Evolutionary conservation across 2,888 invertebrate genomes (phyloP), one percentile per base, ranked within the genome.

Genomic region (Acrobasis consociella): DNA sequence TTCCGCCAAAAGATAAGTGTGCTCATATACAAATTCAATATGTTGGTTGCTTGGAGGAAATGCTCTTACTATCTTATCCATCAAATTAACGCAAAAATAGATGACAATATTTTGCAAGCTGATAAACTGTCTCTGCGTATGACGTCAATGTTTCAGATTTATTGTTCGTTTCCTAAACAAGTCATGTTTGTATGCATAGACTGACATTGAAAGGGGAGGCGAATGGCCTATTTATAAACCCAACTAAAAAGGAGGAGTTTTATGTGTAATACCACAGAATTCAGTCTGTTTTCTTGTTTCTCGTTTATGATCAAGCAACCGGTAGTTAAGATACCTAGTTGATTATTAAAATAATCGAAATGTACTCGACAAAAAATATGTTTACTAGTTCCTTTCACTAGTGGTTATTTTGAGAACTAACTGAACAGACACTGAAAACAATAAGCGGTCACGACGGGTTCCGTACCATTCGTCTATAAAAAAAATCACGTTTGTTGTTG

Each of bases 31-130:
- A 70, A 73, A 70, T 71, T 69, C 70, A 74, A 70, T 69, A 70
- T 72, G 71, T 69, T 69, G 69, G 87, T 87, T 83, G 85, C 87
- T 80, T 84, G 77, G 85, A 87, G 89, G 89, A 90, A 90, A 88
- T 77, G 81, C 75, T 77, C 73, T 62, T 49, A 64, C 68, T 78
- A 82, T 79, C 82, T 84, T 82, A 87, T 86, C 86, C 73, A 63
- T 61, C 68, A 76, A 74, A 80, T 76, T 72, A 69, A 70, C 75
- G 79, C 80, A 68, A 84, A 83, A 85, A 83, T 78, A 79, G 71
- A 74, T 60, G 76, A 74, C 76, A 78, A 70, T 65, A 70, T 75
- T 77, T 82, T 73, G 81, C 81, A 71, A 74, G 70, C 73, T 75
- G 81, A 82, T 82, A 82, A 74, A 69, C 71, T 76, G 58, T 60